A percentile compares a stretch with the other conserved stretches of the same genome.
phyloP scores from a whole-genome alignment of 2,113 vertebrate species.

The Pao palembangensis region DNA sequence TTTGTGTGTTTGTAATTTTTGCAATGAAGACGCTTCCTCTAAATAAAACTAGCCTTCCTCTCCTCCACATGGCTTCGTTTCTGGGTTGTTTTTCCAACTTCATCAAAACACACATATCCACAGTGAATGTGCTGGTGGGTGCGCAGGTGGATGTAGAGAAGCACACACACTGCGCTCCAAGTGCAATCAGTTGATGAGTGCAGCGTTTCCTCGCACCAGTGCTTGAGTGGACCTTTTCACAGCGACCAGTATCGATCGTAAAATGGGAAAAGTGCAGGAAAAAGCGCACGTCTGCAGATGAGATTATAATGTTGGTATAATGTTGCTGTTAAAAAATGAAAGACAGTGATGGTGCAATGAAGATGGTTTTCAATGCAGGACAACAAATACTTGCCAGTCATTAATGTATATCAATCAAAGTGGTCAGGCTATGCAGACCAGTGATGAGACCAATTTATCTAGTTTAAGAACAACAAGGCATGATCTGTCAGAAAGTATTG shows the following conservation, averaged over 20 bases:
- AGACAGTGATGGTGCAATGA: slow-evolving; percentile 9
- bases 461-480: too few species aligned
- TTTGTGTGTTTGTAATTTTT: slow-evolving; percentile 1
- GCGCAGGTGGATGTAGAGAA: neutral
- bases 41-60: slow-evolving; percentile 13
- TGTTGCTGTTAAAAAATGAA: neutral
- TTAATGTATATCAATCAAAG: too few species aligned
- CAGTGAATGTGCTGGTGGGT: neutral
- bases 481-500: neutral
- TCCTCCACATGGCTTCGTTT: slow-evolving; percentile 1
- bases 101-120: neutral
- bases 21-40: slow-evolving; percentile 19
- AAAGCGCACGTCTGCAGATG: slow-evolving; percentile 4
- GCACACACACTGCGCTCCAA: slow-evolving; percentile 1
- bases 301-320: slow-evolving; percentile 21
- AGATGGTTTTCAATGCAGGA: slow-evolving; percentile 15
- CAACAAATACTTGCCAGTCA: neutral
- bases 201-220: slow-evolving; percentile 5
- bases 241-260: neutral
- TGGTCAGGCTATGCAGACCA: too few species aligned
- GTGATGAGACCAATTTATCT: too few species aligned
- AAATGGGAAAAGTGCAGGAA: neutral
- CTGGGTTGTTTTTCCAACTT: slow-evolving; percentile 10
- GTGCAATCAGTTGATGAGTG: slow-evolving; percentile 29
- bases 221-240: slow-evolving; percentile 12